phyloP scores from a whole-genome alignment of 1,140 invertebrate species.

The Cydia splendana region DNA sequence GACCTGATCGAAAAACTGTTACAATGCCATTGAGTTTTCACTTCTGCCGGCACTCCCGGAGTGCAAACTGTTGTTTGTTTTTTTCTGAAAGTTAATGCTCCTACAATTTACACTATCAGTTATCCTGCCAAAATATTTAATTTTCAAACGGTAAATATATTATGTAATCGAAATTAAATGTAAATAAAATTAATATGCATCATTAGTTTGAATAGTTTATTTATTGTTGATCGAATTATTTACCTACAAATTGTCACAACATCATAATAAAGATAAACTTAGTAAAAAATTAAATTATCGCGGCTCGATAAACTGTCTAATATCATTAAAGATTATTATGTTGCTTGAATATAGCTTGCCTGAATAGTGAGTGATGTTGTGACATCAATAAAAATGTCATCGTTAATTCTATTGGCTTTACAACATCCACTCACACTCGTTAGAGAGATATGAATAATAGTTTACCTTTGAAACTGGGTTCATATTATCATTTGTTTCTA shows the following conservation, averaged over 20 bases:
- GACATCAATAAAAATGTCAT: slow-evolving; percentile 32
- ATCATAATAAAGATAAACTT: not conserved
- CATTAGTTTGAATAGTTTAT: too few relatives aligned
- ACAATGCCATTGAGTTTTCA: too few relatives aligned
- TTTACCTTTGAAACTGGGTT: slow-evolving; percentile 8
- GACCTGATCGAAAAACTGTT: too few relatives aligned
- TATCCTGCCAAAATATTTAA: not conserved
- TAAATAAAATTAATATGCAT: too few relatives aligned
- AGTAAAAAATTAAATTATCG: slow-evolving; percentile 2
- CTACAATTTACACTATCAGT: not conserved
- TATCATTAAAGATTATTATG: slow-evolving; percentile 28
- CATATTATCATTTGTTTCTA: slow-evolving; percentile 25
- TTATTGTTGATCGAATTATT: too few relatives aligned
- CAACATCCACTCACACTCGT: slow-evolving; percentile 21
- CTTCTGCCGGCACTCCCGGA: too few relatives aligned
- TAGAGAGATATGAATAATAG: slow-evolving; percentile 27
- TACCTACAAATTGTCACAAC: too few relatives aligned
- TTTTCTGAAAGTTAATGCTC: not conserved
- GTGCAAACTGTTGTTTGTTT: too few relatives aligned
- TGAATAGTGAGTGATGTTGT: slow-evolving; percentile 29
- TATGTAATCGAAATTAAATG: too few relatives aligned
- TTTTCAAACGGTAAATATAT: not conserved
- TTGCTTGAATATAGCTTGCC: slow-evolving; percentile 30
- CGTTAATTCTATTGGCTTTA: slow-evolving; percentile 29
- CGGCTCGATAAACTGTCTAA: slow-evolving; percentile 22